These are phyloP conservation scores for Temnothorax unifasciatus DNA, from an alignment of 2,888 invertebrate genomes.

Conservation along the genomic window DNA sequence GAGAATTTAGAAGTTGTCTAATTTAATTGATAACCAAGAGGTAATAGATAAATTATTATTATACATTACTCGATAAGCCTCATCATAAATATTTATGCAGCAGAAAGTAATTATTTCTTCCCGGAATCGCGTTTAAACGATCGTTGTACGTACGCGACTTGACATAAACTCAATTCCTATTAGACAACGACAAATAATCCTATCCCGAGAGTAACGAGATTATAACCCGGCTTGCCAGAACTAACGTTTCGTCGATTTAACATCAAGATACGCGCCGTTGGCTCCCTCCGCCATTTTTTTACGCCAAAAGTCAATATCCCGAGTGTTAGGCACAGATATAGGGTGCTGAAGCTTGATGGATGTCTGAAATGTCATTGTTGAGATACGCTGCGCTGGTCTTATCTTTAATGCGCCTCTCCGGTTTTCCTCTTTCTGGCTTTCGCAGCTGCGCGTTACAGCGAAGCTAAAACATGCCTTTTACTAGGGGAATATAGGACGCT, in stretches of 20 bases:
- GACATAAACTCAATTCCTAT: conserved; percentile 1
- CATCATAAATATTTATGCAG: background rate
- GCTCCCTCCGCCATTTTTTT: conserved; percentile 56
- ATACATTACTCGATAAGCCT: background rate
- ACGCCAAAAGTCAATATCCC: conserved; percentile 67
- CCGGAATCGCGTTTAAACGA: background rate
- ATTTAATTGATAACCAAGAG: background rate
- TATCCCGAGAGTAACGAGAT: background rate
- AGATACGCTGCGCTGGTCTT: conserved; percentile 63
- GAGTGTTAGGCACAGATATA: conserved; percentile 29
- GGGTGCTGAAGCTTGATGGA: conserved; percentile 48
- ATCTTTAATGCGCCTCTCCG: conserved; percentile 64
- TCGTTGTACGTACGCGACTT: background rate
- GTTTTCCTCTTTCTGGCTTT: background rate
- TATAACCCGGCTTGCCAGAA: conserved; percentile 48
- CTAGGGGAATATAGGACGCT: background rate
- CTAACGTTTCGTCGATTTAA: conserved; percentile 44
- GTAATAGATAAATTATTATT: background rate
- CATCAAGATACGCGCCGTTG: conserved; percentile 38
- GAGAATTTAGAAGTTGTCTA: background rate
- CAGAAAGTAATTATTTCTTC: background rate
- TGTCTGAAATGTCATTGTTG: conserved; percentile 58
- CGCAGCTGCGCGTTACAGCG: conserved; percentile 8
- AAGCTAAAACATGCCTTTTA: conserved; percentile 1
- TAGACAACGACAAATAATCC: conserved; percentile 7